phyloP scores from a whole-genome alignment of 2,888 invertebrate species.

The Diachrysia chrysitis region DNA sequence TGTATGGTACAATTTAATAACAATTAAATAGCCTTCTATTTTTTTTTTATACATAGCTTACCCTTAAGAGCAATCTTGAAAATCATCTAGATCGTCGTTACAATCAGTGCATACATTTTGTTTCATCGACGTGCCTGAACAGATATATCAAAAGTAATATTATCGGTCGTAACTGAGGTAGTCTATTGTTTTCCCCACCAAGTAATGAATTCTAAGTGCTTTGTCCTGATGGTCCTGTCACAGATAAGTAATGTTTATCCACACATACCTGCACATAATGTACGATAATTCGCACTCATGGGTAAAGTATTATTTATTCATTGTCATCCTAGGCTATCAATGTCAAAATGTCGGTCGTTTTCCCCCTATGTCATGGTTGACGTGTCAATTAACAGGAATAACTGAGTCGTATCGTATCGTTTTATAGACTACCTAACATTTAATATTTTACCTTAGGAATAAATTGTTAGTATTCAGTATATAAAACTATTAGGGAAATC shows the following conservation, averaged over 20 bases:
- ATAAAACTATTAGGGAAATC: not conserved
- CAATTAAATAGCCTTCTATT: not conserved
- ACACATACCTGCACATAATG: conserved; percentile 44
- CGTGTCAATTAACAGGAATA: conserved; percentile 22
- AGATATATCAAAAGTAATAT: conserved; percentile 48
- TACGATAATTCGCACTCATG: conserved; percentile 46
- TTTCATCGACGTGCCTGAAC: conserved; percentile 27
- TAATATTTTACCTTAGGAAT: not conserved
- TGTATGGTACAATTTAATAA: not conserved
- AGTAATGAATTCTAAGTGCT: conserved; percentile 76
- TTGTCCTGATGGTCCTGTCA: conserved; percentile 72
- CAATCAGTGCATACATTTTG: conserved; percentile 12
- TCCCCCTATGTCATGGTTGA: conserved; percentile 21
- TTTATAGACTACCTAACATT: not conserved
- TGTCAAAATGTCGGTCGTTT: conserved; percentile 17
- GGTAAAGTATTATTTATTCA: conserved; percentile 27
- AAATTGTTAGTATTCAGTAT: conserved; percentile 1
- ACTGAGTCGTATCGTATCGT: not conserved
- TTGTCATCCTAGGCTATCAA: conserved; percentile 18
- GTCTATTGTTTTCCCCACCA: conserved; percentile 74
- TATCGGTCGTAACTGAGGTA: conserved; percentile 68
- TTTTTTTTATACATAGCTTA: too few relatives aligned
- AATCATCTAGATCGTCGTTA: conserved; percentile 6
- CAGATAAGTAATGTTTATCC: conserved; percentile 65
- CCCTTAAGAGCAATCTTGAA: not conserved